Conservation (phyloP, 2,888 invertebrate genomes). For the Apantesis nais region DNA sequence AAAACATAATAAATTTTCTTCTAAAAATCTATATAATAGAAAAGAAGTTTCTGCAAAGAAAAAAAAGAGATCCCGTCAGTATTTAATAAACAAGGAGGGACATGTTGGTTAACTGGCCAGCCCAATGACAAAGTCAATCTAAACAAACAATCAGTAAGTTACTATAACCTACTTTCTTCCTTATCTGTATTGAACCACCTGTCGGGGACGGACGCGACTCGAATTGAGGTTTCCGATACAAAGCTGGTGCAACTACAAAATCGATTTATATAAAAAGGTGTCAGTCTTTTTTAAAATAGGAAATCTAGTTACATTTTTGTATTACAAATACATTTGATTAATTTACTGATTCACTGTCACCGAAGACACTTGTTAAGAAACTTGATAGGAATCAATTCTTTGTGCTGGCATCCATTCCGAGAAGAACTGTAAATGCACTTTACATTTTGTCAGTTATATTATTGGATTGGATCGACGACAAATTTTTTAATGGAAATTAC, state of each 20-base stretch:
- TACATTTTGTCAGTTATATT: neutral
- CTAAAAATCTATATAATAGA: neutral
- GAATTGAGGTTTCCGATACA: conserved; percentile 44
- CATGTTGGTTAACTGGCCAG: conserved; percentile 39
- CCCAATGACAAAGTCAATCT: conserved; percentile 49
- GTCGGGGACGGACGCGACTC: conserved; percentile 48
- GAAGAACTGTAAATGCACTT: neutral
- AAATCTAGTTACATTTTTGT: neutral
- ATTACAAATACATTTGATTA: neutral
- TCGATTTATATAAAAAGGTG: conserved; percentile 27
- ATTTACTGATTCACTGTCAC: neutral
- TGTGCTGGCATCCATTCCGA: neutral
- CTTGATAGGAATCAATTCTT: neutral
- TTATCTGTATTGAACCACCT: conserved; percentile 53
- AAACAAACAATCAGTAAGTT: conserved; percentile 58
- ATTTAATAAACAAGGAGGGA: conserved; percentile 35
- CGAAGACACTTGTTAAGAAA: neutral
- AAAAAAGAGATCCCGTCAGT: conserved; percentile 10
- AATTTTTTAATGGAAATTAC: conserved; percentile 22
- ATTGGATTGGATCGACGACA: conserved; percentile 5
- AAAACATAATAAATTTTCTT: neutral
- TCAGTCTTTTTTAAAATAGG: neutral
- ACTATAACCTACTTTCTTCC: conserved; percentile 56
- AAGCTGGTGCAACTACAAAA: conserved; percentile 46
- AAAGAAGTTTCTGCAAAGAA: conserved; percentile 17